Percentiles rank a stretch among this genome's conserved stretches.
Evolutionary conservation across 2,797 vertebrate genomes (phyloP).

Genomic region (Taeniopygia guttata): DNA sequence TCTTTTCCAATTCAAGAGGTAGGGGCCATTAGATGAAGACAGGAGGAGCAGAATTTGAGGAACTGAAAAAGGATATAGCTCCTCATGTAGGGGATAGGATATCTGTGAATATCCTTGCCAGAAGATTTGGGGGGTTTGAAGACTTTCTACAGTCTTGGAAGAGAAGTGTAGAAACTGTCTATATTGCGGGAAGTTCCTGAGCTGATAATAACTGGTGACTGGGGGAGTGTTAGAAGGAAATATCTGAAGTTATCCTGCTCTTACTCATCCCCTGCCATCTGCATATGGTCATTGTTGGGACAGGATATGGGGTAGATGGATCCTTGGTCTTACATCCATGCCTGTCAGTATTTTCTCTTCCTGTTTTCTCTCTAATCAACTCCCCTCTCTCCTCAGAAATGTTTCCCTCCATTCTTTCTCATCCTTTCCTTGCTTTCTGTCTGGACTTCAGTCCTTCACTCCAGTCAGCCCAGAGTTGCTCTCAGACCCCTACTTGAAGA

Average conservation of each 20-base stretch:
- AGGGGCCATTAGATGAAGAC: not conserved
- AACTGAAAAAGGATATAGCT: not conserved
- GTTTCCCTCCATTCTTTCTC: conserved; percentile 61
- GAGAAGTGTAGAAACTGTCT: not conserved
- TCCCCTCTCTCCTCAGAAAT: conserved; percentile 38
- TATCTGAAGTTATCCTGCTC: conserved; percentile 29
- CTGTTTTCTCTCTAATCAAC: conserved; percentile 57
- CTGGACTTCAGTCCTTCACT: not conserved
- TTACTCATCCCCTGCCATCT: conserved; percentile 64
- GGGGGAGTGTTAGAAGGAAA: conserved; percentile 59
- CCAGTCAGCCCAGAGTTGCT: not conserved
- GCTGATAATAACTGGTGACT: conserved; percentile 41
- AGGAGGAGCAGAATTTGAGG: not conserved
- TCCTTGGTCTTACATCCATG: conserved; percentile 41
- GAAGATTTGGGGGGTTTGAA: not conserved
- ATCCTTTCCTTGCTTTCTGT: conserved; percentile 39
- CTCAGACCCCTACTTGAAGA: not conserved
- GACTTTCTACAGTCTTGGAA: not conserved
- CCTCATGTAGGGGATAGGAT: not conserved
- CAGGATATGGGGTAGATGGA: conserved; percentile 59
- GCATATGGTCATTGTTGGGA: conserved; percentile 62
- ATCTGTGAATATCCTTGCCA: not conserved
- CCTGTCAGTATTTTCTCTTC: conserved; percentile 58
- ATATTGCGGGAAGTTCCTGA: not conserved
- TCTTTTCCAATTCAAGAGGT: not conserved